Evolutionary conservation across 2,888 invertebrate species (phyloP).

Genomic region (Aproaerema taeniolella): DNA sequence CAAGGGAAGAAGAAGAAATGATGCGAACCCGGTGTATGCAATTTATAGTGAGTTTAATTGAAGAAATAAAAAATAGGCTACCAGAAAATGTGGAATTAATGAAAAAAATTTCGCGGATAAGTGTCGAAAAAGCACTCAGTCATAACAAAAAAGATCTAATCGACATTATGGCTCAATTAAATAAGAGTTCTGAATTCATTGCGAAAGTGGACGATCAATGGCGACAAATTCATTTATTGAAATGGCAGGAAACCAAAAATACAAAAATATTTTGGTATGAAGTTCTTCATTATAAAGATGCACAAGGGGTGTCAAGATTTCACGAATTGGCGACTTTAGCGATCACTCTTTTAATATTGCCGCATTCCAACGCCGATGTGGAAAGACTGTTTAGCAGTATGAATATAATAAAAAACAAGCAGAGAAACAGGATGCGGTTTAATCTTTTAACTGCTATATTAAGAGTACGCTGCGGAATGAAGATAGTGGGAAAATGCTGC

Average conservation of each 20-base stretch:
- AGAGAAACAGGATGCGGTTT: conserved; percentile 11
- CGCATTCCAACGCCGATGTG: conserved; percentile 18
- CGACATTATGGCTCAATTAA: conserved; percentile 10
- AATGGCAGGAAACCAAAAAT: conserved; percentile 4
- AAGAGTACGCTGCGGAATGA: conserved; percentile 11
- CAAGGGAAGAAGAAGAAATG: conserved; percentile 2
- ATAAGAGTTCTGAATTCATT: conserved; percentile 5
- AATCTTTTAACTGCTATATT: conserved; percentile 12
- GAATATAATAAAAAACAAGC: conserved; percentile 12
- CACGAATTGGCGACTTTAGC: conserved; percentile 14
- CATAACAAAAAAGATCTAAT: conserved; percentile 1
- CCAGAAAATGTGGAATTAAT: conserved; percentile 10
- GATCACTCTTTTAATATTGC: conserved; percentile 10
- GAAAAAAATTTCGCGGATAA: conserved; percentile 7
- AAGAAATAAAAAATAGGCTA: conserved; percentile 16
- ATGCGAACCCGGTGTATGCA: conserved; percentile 12
- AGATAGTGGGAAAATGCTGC: conserved; percentile 10
- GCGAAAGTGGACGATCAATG: conserved; percentile 13
- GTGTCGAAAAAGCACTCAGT: conserved; percentile 6
- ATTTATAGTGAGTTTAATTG: conserved; percentile 14
- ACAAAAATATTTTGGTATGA: conserved; percentile 4
- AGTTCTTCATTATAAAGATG: conserved; percentile 10
- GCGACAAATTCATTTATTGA: conserved; percentile 6
- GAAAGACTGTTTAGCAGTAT: conserved; percentile 16
- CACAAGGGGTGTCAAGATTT: conserved; percentile 8